Percentiles rank a stretch among this genome's conserved stretches.
Evolutionary conservation across 2,113 vertebrate genomes (phyloP).

Genomic region (Mormoops blainvillei): DNA sequence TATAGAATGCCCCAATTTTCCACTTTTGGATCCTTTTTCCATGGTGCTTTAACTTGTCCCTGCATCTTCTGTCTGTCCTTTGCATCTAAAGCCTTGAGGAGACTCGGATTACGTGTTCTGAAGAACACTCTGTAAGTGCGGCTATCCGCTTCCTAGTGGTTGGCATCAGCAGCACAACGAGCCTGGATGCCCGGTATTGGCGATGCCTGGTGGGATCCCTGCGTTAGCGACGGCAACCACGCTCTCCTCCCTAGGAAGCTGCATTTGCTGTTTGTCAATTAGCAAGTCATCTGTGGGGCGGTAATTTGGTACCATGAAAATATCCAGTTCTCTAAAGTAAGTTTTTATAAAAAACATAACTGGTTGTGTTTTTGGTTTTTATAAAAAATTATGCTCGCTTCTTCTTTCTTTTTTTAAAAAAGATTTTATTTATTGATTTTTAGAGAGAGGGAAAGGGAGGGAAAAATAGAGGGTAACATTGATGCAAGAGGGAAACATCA

Average conservation of each 20-base stretch:
- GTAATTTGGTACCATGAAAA: neutral
- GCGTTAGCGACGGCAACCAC: neutral
- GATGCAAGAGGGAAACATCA: no score
- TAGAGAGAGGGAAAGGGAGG: no score
- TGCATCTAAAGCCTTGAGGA: neutral
- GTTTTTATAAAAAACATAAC: neutral
- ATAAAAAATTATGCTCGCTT: neutral
- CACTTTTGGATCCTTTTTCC: neutral
- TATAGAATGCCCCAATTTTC: neutral
- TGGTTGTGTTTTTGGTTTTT: neutral
- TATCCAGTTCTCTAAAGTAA: neutral
- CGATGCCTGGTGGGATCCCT: neutral
- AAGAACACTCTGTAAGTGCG: neutral
- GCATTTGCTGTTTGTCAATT: neutral
- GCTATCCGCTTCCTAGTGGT: accelerated
- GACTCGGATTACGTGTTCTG: neutral
- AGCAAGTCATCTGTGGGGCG: neutral
- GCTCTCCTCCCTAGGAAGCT: neutral
- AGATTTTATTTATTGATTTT: no score
- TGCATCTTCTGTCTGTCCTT: neutral
- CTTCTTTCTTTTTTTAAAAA: neutral
- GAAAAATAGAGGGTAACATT: no score
- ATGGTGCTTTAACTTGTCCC: neutral
- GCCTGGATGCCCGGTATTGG: neutral
- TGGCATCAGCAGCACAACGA: neutral